Evolutionary conservation across 2,797 vertebrate species (phyloP), one percentile per base, ranked within the genome.

Genomic region (Myotis findleyi): DNA sequence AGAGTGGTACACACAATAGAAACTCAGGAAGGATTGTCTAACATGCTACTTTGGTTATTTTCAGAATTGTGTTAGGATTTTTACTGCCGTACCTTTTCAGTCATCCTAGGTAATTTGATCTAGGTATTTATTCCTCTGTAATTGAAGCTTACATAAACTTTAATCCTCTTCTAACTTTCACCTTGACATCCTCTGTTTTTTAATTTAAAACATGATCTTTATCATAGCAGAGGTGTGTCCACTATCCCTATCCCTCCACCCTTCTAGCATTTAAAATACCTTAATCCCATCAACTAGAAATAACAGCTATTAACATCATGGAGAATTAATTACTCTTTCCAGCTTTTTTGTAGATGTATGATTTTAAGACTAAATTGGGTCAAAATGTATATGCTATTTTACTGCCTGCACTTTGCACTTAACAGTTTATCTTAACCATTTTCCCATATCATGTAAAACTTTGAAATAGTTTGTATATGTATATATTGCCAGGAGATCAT

Each of bases 1-100:
- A 36, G 23, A 6, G 8, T 79, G 1, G 38, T 23, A 49, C 27
- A 59, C 13, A 77, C 16, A 76, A 20, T 30, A 36, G 55, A 81
- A 87, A 30, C 47, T 83, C 14, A 93, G 30, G 36, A 66, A 53
- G 8, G 23, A 59, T 59, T 71, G 6, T 77, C 41, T 77, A 69
- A 62, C 47, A 20, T 36, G 13, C 38, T 33, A 7, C 27, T 80
- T 59, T 59, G 55, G 10, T 90, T 51, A 33, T 73, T 89, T 93
- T 93, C 59, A 86, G 36, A 94, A 44, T 81, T 89, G 23, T 95
- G 25, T 80, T 92, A 87, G 87, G 49, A 27, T 89, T 96, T 94
- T 92, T 76, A 20, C 9, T 36, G 4, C 21, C 51, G 2, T 77
- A 85, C 62, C n/a, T 93, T 87, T 92, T 77, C 11, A 68, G 1